These are phyloP conservation scores for Drosophila baimaii DNA, from an alignment of 1,140 invertebrate genomes.

Conservation along the genomic window DNA sequence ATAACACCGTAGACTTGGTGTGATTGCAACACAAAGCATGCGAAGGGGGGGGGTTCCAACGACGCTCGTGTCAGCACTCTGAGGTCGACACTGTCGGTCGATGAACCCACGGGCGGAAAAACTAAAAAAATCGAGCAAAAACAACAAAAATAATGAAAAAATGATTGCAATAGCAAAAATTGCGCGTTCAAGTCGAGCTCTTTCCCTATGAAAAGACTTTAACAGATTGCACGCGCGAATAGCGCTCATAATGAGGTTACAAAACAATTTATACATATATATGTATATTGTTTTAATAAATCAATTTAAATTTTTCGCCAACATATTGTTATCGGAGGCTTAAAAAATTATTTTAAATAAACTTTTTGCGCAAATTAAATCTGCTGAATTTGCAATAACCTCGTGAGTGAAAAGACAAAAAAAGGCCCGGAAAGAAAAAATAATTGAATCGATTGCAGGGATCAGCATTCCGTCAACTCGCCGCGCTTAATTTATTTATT, in stretches of 20 bases:
- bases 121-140: conserved; percentile 38
- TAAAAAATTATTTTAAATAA: conserved; percentile 37
- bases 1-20: conserved; percentile 44
- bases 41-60: conserved; percentile 20
- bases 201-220: conserved; percentile 25
- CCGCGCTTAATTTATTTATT: conserved; percentile 76
- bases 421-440: conserved; percentile 20
- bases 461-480: conserved; percentile 70
- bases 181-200: conserved; percentile 46
- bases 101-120: conserved; percentile 69
- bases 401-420: conserved; percentile 25
- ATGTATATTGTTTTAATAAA: conserved; percentile 54
- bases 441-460: conserved; percentile 62
- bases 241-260: conserved; percentile 70
- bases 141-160: conserved; percentile 52
- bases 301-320: conserved; percentile 68
- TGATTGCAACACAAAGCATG: conserved; percentile 62
- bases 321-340: conserved; percentile 61
- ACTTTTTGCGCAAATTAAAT: conserved; percentile 58
- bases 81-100: conserved; percentile 72
- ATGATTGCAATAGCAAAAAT: conserved; percentile 57
- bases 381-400: conserved; percentile 72
- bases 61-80: conserved; percentile 74
- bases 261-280: conserved; percentile 44
- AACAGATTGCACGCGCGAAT: conserved; percentile 56